Conservation (phyloP, 2,797 vertebrate genomes). For the Schizopygopsis malacanthus region DNA sequence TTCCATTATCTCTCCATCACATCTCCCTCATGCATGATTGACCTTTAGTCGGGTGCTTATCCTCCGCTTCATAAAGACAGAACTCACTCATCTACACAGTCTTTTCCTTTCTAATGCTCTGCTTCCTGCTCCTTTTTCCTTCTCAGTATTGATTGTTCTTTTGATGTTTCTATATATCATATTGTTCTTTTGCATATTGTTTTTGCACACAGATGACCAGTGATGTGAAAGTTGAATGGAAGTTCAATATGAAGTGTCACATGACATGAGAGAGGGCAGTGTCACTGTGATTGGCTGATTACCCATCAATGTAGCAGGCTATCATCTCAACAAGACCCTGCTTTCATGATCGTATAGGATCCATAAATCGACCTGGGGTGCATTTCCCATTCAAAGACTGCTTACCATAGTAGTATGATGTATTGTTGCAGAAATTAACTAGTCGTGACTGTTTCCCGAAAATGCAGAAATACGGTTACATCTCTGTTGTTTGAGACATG, state of each 20-base stretch:
- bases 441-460: not conserved
- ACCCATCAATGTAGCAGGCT: not conserved
- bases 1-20: constrained; percentile 54
- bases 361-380: not conserved
- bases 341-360: not conserved
- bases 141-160: not conserved
- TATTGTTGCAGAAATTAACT: not conserved
- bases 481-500: not conserved
- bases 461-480: not conserved
- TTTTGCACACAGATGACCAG: not conserved
- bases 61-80: constrained; percentile 49
- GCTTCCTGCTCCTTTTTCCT: constrained; percentile 15
- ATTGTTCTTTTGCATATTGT: not conserved
- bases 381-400: not conserved
- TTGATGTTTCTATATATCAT: not conserved
- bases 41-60: constrained; percentile 43
- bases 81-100: constrained; percentile 35
- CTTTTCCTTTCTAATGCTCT: constrained; percentile 20
- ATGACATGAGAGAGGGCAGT: constrained; percentile 1
- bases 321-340: not conserved
- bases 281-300: not conserved
- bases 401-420: not conserved
- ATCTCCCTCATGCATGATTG: constrained; percentile 55
- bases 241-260: not conserved
- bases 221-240: not conserved